Evolutionary conservation across 2,797 vertebrate species (phyloP).

Genomic region (Megaceryle alcyon): DNA sequence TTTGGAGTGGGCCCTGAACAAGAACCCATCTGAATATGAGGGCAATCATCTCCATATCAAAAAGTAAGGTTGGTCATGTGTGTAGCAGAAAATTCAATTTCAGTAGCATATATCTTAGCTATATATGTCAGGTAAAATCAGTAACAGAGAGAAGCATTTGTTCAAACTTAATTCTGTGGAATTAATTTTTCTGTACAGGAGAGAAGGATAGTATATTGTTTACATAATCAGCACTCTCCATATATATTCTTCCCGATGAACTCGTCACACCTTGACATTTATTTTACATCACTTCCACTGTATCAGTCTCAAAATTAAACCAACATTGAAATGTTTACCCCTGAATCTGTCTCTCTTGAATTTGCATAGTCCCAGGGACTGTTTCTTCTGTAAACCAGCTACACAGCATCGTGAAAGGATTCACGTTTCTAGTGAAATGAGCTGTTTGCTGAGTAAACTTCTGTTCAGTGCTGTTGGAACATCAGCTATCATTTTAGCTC

Average conservation of each 20-base stretch:
- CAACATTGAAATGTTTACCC: not conserved
- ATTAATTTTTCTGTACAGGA: not conserved
- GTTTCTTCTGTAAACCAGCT: not conserved
- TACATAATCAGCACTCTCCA: not conserved
- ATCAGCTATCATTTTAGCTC: not conserved
- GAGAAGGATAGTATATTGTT: not conserved
- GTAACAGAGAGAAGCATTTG: not conserved
- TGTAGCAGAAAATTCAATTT: not conserved
- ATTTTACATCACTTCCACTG: constrained; percentile 1
- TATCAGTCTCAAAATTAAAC: constrained; percentile 35
- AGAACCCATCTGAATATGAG: not conserved
- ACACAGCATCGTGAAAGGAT: not conserved
- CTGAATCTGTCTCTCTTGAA: not conserved
- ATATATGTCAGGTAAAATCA: not conserved
- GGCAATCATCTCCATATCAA: not conserved
- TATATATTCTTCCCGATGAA: constrained; percentile 26
- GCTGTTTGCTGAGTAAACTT: not conserved
- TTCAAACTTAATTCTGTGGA: not conserved
- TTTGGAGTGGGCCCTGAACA: not conserved
- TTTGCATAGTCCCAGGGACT: not conserved
- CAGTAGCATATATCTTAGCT: not conserved
- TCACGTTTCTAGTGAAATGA: not conserved
- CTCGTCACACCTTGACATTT: not conserved
- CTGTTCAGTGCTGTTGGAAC: not conserved
- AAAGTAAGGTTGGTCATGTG: not conserved